These are phyloP conservation scores for Pheosia gnoma DNA, from an alignment of 2,888 invertebrate genomes.

Conservation along the genomic window DNA sequence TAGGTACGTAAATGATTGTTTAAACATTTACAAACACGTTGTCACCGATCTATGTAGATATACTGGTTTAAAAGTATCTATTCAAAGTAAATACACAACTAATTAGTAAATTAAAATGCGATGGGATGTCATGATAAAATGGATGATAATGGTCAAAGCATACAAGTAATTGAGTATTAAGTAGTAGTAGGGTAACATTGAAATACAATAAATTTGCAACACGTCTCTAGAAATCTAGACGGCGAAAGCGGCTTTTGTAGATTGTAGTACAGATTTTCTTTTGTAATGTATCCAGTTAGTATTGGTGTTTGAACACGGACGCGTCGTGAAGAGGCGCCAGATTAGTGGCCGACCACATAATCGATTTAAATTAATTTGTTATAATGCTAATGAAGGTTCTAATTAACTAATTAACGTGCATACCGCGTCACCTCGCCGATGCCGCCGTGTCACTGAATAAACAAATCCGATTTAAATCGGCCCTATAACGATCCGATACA, in stretches of 20 bases:
- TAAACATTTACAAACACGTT: too few relatives aligned
- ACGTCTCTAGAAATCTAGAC: neutral
- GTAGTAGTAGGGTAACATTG: too few relatives aligned
- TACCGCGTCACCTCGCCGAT: constrained; percentile 13
- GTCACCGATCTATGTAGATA: too few relatives aligned
- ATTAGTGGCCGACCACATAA: constrained; percentile 48
- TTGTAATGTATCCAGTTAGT: constrained; percentile 10
- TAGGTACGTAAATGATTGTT: too few relatives aligned
- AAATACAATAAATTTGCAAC: neutral
- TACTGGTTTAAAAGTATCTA: too few relatives aligned
- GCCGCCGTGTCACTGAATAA: constrained; percentile 44
- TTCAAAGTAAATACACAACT: too few relatives aligned
- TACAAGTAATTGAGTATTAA: too few relatives aligned
- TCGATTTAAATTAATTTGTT: constrained; percentile 64
- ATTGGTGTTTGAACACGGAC: constrained; percentile 38
- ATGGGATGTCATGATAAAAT: too few relatives aligned
- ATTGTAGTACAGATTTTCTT: constrained; percentile 6
- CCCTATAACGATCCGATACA: constrained; percentile 13
- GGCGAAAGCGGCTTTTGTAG: neutral
- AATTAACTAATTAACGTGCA: constrained; percentile 68
- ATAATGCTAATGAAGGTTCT: constrained; percentile 59
- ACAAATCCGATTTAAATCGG: constrained; percentile 47
- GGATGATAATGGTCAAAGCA: too few relatives aligned
- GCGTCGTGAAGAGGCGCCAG: constrained; percentile 53
- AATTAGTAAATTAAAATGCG: too few relatives aligned